A percentile compares a stretch with the other conserved stretches of the same genome.
phyloP scores from a whole-genome alignment of 2,888 invertebrate genomes.

The Kryphioiulus occultus region DNA sequence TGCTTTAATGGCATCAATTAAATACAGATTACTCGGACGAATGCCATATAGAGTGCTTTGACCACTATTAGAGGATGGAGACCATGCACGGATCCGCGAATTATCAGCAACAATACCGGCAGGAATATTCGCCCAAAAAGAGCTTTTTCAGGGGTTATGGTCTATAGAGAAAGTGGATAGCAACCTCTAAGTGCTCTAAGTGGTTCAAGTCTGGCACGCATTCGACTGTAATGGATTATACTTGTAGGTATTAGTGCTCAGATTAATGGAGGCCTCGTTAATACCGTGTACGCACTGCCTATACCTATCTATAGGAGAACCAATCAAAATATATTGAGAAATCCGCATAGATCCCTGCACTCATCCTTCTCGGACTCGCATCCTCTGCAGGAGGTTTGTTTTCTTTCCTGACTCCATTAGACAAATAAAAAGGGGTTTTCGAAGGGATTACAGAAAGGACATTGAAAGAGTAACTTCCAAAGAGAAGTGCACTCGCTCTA shows the following conservation, averaged over 20 bases:
- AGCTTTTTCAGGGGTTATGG: conserved; percentile 31
- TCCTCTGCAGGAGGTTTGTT: conserved; percentile 20
- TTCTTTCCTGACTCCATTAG: conserved; percentile 44
- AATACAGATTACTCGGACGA: conserved; percentile 35
- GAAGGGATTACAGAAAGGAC: conserved; percentile 26
- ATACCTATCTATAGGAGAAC: conserved; percentile 25
- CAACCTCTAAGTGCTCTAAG: conserved; percentile 35
- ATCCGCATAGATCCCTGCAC: conserved; percentile 25
- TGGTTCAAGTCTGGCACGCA: conserved; percentile 41
- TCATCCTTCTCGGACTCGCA: conserved; percentile 39
- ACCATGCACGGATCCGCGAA: conserved; percentile 35
- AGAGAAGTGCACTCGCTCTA: conserved; percentile 26
- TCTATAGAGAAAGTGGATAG: conserved; percentile 35
- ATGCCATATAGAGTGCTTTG: conserved; percentile 35
- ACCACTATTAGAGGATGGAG: conserved; percentile 30
- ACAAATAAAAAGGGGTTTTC: conserved; percentile 24
- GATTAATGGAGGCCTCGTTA: conserved; percentile 37
- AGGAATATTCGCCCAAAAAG: conserved; percentile 35
- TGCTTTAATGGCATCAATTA: conserved; percentile 25
- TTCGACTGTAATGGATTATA: conserved; percentile 49
- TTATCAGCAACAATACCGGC: conserved; percentile 31
- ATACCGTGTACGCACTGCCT: conserved; percentile 35
- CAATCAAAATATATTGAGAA: conserved; percentile 35
- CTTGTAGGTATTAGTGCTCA: conserved; percentile 49
- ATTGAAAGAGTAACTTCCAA: conserved; percentile 31